Evolutionary conservation across 1,140 invertebrate genomes (phyloP).

Genomic region (Pseudomyrmex cubaensis): DNA sequence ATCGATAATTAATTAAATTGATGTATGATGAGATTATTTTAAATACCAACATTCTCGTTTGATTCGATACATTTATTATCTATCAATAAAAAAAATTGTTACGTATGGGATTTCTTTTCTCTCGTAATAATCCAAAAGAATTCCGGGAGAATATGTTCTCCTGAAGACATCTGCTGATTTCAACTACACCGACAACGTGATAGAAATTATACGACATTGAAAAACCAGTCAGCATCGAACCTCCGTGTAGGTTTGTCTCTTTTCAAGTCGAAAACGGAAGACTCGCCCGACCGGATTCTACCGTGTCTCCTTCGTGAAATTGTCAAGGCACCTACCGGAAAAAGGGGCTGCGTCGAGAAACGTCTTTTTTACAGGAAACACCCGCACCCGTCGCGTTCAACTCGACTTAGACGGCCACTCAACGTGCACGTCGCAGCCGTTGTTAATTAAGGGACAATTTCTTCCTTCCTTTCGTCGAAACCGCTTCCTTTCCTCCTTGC

Average conservation of each 20-base stretch:
- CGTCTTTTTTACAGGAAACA: conserved; percentile 62
- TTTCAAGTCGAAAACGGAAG: conserved; percentile 35
- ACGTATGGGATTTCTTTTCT: neutral
- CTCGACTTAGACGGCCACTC: conserved; percentile 52
- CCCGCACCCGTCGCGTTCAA: conserved; percentile 40
- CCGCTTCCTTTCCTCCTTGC: neutral
- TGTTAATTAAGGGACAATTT: conserved; percentile 67
- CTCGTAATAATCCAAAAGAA: neutral
- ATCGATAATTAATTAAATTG: neutral
- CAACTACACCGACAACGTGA: neutral
- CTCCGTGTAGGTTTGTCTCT: conserved; percentile 16
- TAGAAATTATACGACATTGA: conserved; percentile 16
- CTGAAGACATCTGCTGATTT: neutral
- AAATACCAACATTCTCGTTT: too few relatives aligned
- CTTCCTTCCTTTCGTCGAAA: conserved; percentile 58
- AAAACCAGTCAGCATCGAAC: conserved; percentile 21
- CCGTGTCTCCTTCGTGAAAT: conserved; percentile 33
- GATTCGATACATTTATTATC: too few relatives aligned
- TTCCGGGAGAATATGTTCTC: neutral
- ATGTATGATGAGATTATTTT: too few relatives aligned
- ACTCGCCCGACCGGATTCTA: conserved; percentile 36
- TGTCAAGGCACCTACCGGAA: conserved; percentile 65
- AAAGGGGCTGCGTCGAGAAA: conserved; percentile 52
- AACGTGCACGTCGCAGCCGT: conserved; percentile 53
- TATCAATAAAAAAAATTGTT: neutral